phyloP scores from a whole-genome alignment of 2,113 vertebrate genomes.

The Gymnarchus niloticus region DNA sequence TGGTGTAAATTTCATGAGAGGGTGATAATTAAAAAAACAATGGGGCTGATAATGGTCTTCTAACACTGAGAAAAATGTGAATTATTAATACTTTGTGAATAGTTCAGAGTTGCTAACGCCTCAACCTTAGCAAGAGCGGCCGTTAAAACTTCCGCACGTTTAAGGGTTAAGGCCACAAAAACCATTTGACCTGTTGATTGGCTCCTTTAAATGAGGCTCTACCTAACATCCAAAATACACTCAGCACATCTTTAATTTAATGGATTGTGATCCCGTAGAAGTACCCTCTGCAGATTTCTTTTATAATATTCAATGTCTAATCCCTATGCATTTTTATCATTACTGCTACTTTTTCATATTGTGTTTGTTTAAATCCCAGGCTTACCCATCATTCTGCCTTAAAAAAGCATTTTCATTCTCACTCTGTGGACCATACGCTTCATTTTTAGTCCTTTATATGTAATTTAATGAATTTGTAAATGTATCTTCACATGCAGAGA shows the following conservation, averaged over 20 bases:
- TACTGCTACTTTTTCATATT: conserved; percentile 38
- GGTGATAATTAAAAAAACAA: no score
- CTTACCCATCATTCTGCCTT: conserved; percentile 23
- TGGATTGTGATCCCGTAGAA: conserved; percentile 37
- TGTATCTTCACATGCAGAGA: conserved; percentile 4
- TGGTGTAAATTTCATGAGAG: no score
- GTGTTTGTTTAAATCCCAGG: conserved; percentile 35
- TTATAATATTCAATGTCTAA: conserved; percentile 46
- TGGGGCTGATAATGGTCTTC: no score
- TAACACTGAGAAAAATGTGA: no score
- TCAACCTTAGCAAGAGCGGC: no score
- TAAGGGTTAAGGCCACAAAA: no score
- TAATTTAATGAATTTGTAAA: conserved; percentile 26
- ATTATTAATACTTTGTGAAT: no score
- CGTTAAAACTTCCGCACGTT: no score
- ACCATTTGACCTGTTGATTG: not conserved
- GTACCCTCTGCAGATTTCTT: conserved; percentile 37
- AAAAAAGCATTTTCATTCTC: conserved; percentile 13
- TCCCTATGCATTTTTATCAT: conserved; percentile 36
- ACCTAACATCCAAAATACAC: not conserved
- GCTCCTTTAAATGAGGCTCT: no score
- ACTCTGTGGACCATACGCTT: conserved; percentile 27
- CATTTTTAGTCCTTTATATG: conserved; percentile 3
- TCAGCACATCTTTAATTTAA: conserved; percentile 46
- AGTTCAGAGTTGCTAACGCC: not conserved